A percentile compares a stretch with the other conserved stretches of the same genome.
phyloP scores from a whole-genome alignment of 1,140 invertebrate genomes.

The Ditylenchus dipsaci region DNA sequence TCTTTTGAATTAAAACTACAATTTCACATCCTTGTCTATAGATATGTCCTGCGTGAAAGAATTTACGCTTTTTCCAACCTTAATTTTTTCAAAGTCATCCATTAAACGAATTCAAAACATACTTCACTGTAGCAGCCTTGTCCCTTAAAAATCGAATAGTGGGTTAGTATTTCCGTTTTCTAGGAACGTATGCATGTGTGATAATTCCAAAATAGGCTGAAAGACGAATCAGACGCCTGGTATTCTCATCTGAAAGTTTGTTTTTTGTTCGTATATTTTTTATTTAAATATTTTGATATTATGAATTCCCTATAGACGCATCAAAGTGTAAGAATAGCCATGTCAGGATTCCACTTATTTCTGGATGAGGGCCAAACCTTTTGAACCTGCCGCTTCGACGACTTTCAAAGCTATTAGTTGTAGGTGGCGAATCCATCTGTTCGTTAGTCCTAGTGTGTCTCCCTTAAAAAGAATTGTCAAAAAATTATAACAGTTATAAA shows the following conservation, averaged over 20 bases:
- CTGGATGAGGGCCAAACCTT: not conserved
- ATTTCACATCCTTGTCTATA: slow-evolving; percentile 28
- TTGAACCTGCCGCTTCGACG: not conserved
- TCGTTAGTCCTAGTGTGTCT: not conserved
- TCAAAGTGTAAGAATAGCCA: slow-evolving; percentile 1
- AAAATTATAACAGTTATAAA: too few species aligned
- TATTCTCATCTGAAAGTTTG: slow-evolving; percentile 12
- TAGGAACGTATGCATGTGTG: slow-evolving; percentile 37
- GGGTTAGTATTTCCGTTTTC: slow-evolving; percentile 25
- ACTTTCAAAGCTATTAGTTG: too few species aligned
- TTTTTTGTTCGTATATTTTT: not conserved
- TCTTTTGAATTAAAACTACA: slow-evolving; percentile 6
- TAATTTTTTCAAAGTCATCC: not conserved
- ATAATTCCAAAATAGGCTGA: slow-evolving; percentile 35
- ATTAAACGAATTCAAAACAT: not conserved
- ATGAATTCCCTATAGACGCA: slow-evolving; percentile 1
- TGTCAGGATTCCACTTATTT: not conserved
- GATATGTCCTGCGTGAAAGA: slow-evolving; percentile 17
- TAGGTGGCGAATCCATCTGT: not conserved
- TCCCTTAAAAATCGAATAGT: slow-evolving; percentile 34
- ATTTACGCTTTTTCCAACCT: slow-evolving; percentile 15
- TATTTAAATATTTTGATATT: not conserved
- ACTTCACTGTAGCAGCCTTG: slow-evolving; percentile 30
- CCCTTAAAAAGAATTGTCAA: too few species aligned
- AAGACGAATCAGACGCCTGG: slow-evolving; percentile 29